Evolutionary conservation across 2,888 invertebrate species (phyloP), one percentile per base, ranked within the genome.

Genomic region (Volucella inanis): DNA sequence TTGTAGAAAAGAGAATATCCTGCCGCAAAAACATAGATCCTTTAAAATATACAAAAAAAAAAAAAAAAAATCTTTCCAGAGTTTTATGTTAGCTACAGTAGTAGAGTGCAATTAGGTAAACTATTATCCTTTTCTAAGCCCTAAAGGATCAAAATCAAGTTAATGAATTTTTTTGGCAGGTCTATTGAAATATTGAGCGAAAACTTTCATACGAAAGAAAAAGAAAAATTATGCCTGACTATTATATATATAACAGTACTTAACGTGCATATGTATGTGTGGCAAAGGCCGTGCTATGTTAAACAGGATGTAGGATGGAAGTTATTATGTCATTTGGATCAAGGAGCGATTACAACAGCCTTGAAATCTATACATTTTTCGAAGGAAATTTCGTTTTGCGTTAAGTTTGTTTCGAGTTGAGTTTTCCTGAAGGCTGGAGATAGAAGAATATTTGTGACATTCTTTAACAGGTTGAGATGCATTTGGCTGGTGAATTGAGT

Each of bases 121-220:
- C 47, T 75, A 57, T 57, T 22, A 49, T 38, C 43, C 50, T 10
- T 15, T 12, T 9, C 31, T 18, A n/a, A 8, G 49, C 18, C 49
- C 18, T 50, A 12, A 43, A 47, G 10, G 55, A 22, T 9, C 49
- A 43, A 61, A 59, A 65, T 50, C 38, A 54, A 70, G 76, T 68
- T 54, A 62, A 75, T 77, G 68, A 77, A 77, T 77, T 77, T 62
- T 68, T 77, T 76, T 68, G 45, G 45, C 67, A 52, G 18, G 52
- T 52, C 47, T 47, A 68, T 68, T 77, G 76, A 59, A 49, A 49
- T 6, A n/a, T n/a, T n/a, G 18, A 3, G 18, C 18, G 3, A 14
- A 49, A 54, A 14, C 22, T 22, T 67, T 43, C 31, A n/a, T 49
- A 15, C 22, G 8, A 11, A 39, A 41, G 22, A 31, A 49, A 49